Evolutionary conservation across 1,140 invertebrate genomes (phyloP), one percentile per base, ranked within the genome.

Genomic region (Apis florea): DNA sequence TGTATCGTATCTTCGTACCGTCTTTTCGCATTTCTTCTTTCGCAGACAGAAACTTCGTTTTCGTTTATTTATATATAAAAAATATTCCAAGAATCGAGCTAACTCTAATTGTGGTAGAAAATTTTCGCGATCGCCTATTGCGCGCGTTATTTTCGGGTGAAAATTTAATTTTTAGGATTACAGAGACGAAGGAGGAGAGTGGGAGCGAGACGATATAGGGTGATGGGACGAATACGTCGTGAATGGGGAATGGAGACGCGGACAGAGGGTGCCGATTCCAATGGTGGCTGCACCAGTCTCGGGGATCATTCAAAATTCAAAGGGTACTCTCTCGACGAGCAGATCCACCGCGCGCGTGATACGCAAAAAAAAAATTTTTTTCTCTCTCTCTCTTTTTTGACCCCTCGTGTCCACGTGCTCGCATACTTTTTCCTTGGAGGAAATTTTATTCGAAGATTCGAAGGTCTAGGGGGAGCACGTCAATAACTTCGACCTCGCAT

Each of bases 231-330:
- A 77, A 68, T 80, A 79, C 59, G 64, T 76, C 75, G 68, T 80
- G 70, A 21, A 54, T 26, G 53, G 40, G 54, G 67, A 79, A 66
- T 53, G 47, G 69, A 49, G 24, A 19, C 26, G 6, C 51, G 51
- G 63, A 73, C n/a, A 24, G 58, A 61, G 70, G 71, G 58, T 85
- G 77, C 79, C 84, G 76, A 88, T 85, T 80, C 75, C 77, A 78
- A 87, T 84, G 76, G 74, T 56, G 66, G 77, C 70, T 79, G 59
- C 66, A 69, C 49, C 19, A 71, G 68, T 74, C 53, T 75, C 58
- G 70, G 61, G 61, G 58, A 58, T 49, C 63, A 74, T 85, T 85
- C 67, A 83, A 83, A 83, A 85, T 85, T 85, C 76, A 67, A 80
- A 81, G 58, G 67, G 61, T 71, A 49, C 59, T 66, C 59, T 66